Evolutionary conservation across 1,140 invertebrate genomes (phyloP).

Genomic region (Sarcophaga peregrina): DNA sequence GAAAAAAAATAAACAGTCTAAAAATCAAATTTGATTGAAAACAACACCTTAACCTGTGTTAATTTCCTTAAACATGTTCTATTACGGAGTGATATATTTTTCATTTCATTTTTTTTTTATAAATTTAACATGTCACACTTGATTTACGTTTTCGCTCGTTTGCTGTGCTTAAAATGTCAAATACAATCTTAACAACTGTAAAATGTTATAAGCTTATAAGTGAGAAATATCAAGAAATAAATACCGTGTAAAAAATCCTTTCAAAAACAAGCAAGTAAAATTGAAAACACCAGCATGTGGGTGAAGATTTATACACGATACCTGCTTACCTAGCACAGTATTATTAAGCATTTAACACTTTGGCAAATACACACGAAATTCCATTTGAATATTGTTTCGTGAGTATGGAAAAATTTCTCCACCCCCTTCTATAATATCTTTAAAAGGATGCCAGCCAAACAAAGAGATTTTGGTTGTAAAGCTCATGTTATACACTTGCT

Average conservation of each 20-base stretch:
- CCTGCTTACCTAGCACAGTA: slow-evolving; percentile 14
- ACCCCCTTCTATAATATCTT: no score
- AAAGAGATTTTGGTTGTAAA: slow-evolving; percentile 21
- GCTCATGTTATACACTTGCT: slow-evolving; percentile 37
- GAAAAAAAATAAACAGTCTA: no score
- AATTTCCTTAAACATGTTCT: background rate
- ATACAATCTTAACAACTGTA: slow-evolving; percentile 17
- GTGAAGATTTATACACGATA: no score
- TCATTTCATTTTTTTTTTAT: background rate
- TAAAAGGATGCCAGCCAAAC: background rate
- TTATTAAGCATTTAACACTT: slow-evolving; percentile 40
- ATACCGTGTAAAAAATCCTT: background rate
- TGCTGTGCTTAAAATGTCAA: slow-evolving; percentile 32
- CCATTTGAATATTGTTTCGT: no score
- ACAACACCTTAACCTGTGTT: background rate
- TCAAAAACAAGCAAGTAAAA: background rate
- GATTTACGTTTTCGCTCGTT: slow-evolving; percentile 30
- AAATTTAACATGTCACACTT: slow-evolving; percentile 14
- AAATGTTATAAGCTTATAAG: slow-evolving; percentile 27
- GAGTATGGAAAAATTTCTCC: no score
- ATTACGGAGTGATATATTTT: background rate
- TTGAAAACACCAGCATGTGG: no score
- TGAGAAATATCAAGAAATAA: background rate
- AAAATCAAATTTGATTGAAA: background rate
- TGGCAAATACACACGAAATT: background rate